These are phyloP conservation scores for Clunio marinus DNA, from an alignment of 2,888 invertebrate genomes.

Conservation along the genomic window DNA sequence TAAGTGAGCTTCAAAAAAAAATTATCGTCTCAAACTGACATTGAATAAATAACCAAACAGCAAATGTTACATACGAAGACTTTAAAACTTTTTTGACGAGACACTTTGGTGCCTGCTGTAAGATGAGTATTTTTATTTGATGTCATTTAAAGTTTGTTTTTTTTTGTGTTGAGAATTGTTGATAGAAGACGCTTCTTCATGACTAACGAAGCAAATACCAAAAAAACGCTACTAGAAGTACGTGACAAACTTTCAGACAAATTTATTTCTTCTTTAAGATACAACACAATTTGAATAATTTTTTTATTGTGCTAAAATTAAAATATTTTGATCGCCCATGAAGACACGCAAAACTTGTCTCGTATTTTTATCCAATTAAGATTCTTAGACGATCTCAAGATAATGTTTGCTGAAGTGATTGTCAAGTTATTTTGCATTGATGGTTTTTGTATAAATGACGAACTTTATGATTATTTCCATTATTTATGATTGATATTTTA, in stretches of 20 bases:
- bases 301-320: background rate
- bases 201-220: background rate
- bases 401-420: background rate
- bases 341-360: background rate
- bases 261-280: no score
- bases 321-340: constrained; percentile 6
- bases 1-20: constrained; percentile 8
- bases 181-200: background rate
- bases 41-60: constrained; percentile 17
- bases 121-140: background rate
- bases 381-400: background rate
- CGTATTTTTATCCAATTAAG: background rate
- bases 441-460: background rate
- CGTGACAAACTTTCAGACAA: constrained; percentile 8
- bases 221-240: constrained; percentile 1
- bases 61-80: no score
- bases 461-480: no score
- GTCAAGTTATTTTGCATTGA: background rate
- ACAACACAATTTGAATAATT: no score
- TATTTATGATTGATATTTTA: no score
- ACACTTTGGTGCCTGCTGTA: constrained; percentile 23
- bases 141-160: background rate
- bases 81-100: constrained; percentile 7
- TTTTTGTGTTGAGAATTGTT: background rate
- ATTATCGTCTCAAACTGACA: background rate